Base-by-base conservation (phyloP, 2,797 vertebrate genomes). In the Sciurus carolinensis region DNA sequence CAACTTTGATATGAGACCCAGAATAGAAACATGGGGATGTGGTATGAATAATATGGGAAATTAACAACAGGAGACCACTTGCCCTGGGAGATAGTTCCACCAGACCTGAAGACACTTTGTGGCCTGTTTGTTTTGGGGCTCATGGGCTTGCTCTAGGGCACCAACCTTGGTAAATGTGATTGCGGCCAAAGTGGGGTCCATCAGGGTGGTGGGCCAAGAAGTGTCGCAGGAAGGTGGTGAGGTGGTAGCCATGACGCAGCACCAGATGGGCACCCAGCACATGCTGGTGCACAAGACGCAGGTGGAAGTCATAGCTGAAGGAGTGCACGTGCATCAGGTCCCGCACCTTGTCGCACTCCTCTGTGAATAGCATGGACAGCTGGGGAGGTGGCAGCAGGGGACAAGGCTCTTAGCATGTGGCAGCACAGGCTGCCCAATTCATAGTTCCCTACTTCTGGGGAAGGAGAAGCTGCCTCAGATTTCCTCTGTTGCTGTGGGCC, bases 291-390 rank as follows among this genome's bases (percentile, higher is more conserved):
- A 99, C 99, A 33, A 99, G 99, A 47, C 99, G 99, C 97, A 99
- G 98, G 98, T 99, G 99, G 98, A 99, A 99, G 98, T 99, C 99
- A 0, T 99, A 99, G 99, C 99, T 99, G 99, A 99, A 99, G 0
- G 99, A 99, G 98, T 99, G 99, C 36, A 99, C 99, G 0, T 99
- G 99, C 99, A 99, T 99, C 98, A 99, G 99, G 98, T 99, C 99
- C 57, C 99, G 99, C 91, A 99, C 99, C 97, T 99, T 99, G 98
- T 99, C 99, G 0, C 99, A 99, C 98, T 99, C 99, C 98, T 99
- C 99, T 0, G 99, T 99, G 98, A 99, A 99, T 89, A 99, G 99
- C 99, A 99, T 99, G 88, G 99, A 99, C 44, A 99, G 99, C 99
- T 99, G 98, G 3, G 77, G 97, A 98, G 54, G 97, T 98, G 97